Conservation (phyloP, 2,113 vertebrate species). For the Crotalus horridus region DNA sequence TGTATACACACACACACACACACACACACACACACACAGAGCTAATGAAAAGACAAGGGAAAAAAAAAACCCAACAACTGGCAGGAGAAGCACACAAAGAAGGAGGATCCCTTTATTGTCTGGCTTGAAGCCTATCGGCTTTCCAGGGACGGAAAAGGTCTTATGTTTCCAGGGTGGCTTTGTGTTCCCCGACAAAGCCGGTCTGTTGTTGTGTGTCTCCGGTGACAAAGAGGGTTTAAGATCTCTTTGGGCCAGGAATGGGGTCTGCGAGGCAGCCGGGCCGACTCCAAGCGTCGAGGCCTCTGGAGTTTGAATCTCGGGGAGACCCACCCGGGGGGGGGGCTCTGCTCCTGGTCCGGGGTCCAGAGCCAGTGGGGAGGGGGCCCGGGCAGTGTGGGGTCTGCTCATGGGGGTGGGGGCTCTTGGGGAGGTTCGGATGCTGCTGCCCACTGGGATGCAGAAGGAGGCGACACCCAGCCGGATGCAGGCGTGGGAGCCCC, state of each 20-base stretch:
- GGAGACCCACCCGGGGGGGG: not conserved
- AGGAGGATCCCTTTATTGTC: not conserved
- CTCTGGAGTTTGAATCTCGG: not conserved
- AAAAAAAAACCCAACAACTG: not conserved
- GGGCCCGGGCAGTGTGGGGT: no score
- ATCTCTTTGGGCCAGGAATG: rapidly evolving
- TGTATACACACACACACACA: no score
- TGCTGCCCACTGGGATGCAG: no score
- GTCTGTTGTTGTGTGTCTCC: not conserved
- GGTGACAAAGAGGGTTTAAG: rapidly evolving
- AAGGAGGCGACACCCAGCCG: no score
- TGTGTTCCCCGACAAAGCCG: not conserved
- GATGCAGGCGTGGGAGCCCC: not conserved
- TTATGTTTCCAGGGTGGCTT: not conserved
- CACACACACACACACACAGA: no score
- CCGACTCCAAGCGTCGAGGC: not conserved
- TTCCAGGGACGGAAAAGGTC: not conserved
- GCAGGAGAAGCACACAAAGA: not conserved
- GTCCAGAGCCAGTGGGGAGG: no score
- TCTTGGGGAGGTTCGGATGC: no score
- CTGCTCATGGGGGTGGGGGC: no score
- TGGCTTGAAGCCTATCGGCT: not conserved
- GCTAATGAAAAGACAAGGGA: not conserved
- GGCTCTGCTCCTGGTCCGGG: not conserved
- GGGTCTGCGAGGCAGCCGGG: not conserved